Base-by-base conservation (phyloP, 2,113 vertebrate species). In the Istiophorus platypterus region DNA sequence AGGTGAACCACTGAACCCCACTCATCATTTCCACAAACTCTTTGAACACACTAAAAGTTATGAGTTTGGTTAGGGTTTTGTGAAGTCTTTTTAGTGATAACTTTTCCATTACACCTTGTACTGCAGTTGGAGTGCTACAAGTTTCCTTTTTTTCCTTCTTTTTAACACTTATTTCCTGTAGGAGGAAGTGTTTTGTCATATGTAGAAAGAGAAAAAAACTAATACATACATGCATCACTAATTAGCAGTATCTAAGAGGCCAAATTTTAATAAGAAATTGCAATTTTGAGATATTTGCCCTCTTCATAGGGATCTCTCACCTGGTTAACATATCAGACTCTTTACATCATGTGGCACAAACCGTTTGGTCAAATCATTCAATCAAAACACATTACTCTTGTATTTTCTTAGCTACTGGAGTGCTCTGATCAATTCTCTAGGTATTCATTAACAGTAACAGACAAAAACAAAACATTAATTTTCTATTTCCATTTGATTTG, bases 21-120 rank as follows among this genome's bases (percentile, higher is more conserved):
- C 37, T 64, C 12, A 2, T 27, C 39, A 57, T 3, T 26, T 18
- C 11, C 17, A 54, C 3, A 59, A 17, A 17, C 14, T 57, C 2
- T 27, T 10, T 65, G 31, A 20, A 75, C 61, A 47, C 14, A 26
- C 42, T 42, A 29, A 45, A 31, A 74, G 63, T 20, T 75, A 29
- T 3, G 47, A 12, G 12, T 37, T 67, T 45, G 1, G 9, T 12
- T 62, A 15, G 1, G 13, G 11, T 20, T 59, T 34, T 20, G 7
- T 75, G 3, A 12, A 67, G 14, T 68, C 20, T 49, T 58, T 4
- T 18, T 37, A 45, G 1, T 34, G 31, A 3, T 34, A 34, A 34
- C 31, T 4, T 34, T 34, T 34, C 31, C 31, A 34, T 34, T 34
- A 34, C 31, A 34, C 31, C 31, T 34, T 34, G 31, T 34, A 34